A percentile compares a stretch with the other conserved stretches of the same genome.
Evolutionary conservation across 2,888 invertebrate species (phyloP).

Genomic region (Agonopterix arenella): DNA sequence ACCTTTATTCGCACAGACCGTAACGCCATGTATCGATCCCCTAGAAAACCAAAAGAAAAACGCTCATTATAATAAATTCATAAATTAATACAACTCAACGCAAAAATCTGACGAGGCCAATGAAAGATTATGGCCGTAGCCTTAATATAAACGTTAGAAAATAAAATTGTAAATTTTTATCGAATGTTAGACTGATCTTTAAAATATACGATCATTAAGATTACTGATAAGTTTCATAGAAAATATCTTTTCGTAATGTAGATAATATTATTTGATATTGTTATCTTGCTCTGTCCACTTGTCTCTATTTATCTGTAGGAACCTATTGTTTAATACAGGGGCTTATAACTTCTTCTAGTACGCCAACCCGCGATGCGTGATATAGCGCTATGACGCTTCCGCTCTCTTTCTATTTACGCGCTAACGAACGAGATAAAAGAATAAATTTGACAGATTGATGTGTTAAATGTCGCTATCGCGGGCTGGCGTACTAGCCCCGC

Average conservation of each 20-base stretch:
- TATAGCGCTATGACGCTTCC: too few relatives aligned
- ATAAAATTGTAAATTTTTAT: slow-evolving; percentile 63
- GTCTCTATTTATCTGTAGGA: slow-evolving; percentile 37
- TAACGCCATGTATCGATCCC: too few relatives aligned
- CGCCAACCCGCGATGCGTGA: too few relatives aligned
- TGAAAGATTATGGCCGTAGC: slow-evolving; percentile 37
- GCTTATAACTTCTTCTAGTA: slow-evolving; percentile 42
- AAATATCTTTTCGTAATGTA: slow-evolving; percentile 36
- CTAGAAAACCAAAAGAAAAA: too few relatives aligned
- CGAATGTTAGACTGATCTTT: slow-evolving; percentile 76
- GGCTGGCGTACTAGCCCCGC: too few relatives aligned
- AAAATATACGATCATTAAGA: slow-evolving; percentile 62
- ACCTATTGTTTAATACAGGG: slow-evolving; percentile 57
- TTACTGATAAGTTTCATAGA: slow-evolving; percentile 52
- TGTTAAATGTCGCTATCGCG: too few relatives aligned
- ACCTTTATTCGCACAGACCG: too few relatives aligned
- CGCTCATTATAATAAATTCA: not conserved
- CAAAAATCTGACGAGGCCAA: slow-evolving; percentile 21
- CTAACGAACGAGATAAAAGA: too few relatives aligned
- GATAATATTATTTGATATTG: slow-evolving; percentile 33
- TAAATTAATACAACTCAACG: not conserved
- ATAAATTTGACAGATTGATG: too few relatives aligned
- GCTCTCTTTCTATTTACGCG: too few relatives aligned
- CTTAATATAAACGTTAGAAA: slow-evolving; percentile 41
- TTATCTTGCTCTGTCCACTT: slow-evolving; percentile 63